A percentile compares a stretch with the other conserved stretches of the same genome.
Conservation (phyloP, 2,888 invertebrate genomes). For the Tachina lurida region DNA sequence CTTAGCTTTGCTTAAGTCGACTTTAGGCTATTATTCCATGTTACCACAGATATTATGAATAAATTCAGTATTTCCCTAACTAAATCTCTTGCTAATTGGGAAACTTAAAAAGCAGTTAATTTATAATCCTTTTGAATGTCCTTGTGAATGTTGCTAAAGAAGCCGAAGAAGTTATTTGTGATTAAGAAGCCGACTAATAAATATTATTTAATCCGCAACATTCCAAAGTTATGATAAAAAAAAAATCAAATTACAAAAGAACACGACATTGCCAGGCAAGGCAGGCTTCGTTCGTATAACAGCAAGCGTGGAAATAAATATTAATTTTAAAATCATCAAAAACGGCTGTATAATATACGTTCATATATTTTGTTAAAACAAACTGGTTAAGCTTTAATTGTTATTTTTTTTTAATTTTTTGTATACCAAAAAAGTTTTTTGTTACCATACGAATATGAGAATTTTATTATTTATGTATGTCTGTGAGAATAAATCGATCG, state of each 20-base stretch:
- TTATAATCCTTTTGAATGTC: too few species aligned
- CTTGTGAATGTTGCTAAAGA: too few species aligned
- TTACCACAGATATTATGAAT: too few species aligned
- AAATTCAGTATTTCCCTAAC: too few species aligned
- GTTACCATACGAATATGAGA: slow-evolving; percentile 12
- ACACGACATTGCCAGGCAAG: slow-evolving; percentile 35
- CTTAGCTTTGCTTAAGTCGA: too few species aligned
- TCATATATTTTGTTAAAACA: neutral
- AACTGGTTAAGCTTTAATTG: neutral
- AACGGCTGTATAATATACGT: slow-evolving; percentile 8
- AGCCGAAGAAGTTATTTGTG: too few species aligned
- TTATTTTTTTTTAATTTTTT: neutral
- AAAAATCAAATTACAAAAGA: slow-evolving; percentile 26
- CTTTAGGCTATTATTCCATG: too few species aligned
- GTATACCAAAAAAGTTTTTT: neutral
- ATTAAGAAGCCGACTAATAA: too few species aligned
- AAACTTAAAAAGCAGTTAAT: too few species aligned
- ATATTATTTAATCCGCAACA: neutral
- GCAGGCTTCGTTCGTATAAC: slow-evolving; percentile 2
- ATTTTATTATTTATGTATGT: slow-evolving; percentile 8
- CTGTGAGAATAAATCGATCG: neutral
- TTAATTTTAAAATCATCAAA: slow-evolving; percentile 46
- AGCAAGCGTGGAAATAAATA: slow-evolving; percentile 17
- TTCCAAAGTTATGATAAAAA: slow-evolving; percentile 34
- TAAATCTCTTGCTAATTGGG: too few species aligned